Percentiles rank a stretch among this genome's conserved stretches.
These are phyloP conservation scores for Thera obeliscata DNA, from an alignment of 2,888 invertebrate species.

Conservation along the genomic window DNA sequence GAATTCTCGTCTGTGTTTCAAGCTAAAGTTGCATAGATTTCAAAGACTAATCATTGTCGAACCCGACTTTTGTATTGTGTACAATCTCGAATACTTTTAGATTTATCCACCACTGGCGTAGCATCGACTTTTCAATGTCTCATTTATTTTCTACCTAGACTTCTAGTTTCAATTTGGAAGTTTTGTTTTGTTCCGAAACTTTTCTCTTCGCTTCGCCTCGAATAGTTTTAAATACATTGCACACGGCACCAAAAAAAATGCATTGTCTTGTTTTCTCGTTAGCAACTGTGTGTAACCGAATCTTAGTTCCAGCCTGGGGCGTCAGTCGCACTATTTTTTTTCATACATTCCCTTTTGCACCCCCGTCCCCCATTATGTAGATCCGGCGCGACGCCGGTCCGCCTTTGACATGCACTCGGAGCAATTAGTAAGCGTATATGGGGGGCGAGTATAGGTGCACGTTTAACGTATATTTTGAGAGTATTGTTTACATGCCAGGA, in stretches of 20 bases:
- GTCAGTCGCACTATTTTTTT: slow-evolving; percentile 70
- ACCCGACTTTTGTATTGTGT: too few relatives aligned
- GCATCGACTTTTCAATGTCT: not conserved
- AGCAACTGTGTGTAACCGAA: slow-evolving; percentile 70
- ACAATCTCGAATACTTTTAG: not conserved
- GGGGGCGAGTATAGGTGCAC: slow-evolving; percentile 38
- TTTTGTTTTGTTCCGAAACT: slow-evolving; percentile 14
- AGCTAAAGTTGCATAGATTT: too few relatives aligned
- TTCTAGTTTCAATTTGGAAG: slow-evolving; percentile 16
- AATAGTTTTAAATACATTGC: slow-evolving; percentile 22
- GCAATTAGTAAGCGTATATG: slow-evolving; percentile 75
- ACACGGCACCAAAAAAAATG: slow-evolving; percentile 28
- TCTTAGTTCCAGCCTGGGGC: slow-evolving; percentile 66
- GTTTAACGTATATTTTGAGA: slow-evolving; percentile 42
- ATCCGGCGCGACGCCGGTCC: slow-evolving; percentile 82
- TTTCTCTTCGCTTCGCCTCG: slow-evolving; percentile 11
- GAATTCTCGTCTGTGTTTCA: too few relatives aligned
- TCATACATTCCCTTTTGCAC: slow-evolving; percentile 73
- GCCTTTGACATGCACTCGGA: slow-evolving; percentile 81
- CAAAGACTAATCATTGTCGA: too few relatives aligned
- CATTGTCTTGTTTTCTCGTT: slow-evolving; percentile 61
- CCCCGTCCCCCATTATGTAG: slow-evolving; percentile 80
- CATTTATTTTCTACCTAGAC: not conserved
- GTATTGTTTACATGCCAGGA: slow-evolving; percentile 39
- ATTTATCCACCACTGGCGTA: not conserved